A percentile compares a stretch with the other conserved stretches of the same genome.
phyloP scores from a whole-genome alignment of 2,113 vertebrate species.

The Okapia johnstoni region DNA sequence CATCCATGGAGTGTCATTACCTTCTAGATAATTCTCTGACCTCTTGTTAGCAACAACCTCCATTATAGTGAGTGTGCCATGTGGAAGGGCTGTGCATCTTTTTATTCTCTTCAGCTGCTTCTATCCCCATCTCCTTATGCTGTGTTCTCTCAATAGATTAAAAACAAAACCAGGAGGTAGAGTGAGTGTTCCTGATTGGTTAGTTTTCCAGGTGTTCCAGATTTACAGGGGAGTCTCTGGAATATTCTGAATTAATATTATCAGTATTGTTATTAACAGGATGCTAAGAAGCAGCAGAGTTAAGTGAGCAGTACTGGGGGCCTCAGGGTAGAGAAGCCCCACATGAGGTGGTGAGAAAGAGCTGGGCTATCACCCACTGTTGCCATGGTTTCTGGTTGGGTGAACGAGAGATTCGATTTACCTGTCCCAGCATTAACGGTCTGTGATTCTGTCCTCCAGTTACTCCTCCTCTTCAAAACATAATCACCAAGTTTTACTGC shows the following conservation, averaged over 20 bases:
- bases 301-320: background rate
- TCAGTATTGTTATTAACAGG: background rate
- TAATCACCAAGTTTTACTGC: background rate
- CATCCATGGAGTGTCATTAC: no score
- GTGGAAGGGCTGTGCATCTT: background rate
- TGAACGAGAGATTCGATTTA: background rate
- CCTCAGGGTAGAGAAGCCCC: background rate
- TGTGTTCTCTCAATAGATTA: background rate
- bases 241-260: background rate
- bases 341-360: accelerated
- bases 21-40: background rate
- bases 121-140: background rate
- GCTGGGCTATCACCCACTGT: background rate
- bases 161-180: background rate
- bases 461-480: background rate
- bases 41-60: background rate
- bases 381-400: background rate
- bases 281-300: background rate
- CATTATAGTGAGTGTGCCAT: background rate
- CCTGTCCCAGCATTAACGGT: background rate
- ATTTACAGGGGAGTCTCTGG: background rate
- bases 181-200: background rate
- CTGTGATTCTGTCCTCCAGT: background rate
- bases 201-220: background rate
- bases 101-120: background rate